phyloP scores from a whole-genome alignment of 2,113 vertebrate species.

The Manacus vitellinus region DNA sequence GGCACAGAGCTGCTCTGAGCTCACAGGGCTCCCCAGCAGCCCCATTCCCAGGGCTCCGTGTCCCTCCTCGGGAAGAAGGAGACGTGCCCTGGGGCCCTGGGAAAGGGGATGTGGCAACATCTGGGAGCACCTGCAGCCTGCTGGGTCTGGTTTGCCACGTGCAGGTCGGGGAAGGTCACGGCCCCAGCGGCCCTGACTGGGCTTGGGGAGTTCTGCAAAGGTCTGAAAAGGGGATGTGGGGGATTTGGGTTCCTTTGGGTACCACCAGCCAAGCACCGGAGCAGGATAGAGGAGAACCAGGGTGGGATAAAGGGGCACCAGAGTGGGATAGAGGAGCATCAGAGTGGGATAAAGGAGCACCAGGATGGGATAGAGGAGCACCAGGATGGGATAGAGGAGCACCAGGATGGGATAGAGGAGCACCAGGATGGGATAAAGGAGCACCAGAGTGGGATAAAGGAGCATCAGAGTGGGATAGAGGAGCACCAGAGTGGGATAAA shows the following conservation, averaged over 20 bases:
- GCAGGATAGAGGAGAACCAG: no score
- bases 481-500: no score
- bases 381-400: no score
- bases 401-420: no score
- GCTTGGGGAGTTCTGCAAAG: neutral
- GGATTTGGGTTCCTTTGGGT: neutral
- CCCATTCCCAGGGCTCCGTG: accelerated
- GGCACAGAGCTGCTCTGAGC: no score
- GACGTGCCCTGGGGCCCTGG: neutral
- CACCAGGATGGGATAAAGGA: no score
- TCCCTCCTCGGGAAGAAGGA: neutral
- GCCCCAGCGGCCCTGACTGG: neutral
- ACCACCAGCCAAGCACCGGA: neutral
- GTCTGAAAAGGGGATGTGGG: accelerated
- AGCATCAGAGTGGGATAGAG: no score
- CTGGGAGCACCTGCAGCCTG: neutral
- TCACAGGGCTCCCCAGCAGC: neutral
- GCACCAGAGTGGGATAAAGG: no score
- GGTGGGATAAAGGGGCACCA: no score
- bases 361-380: no score
- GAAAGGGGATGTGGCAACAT: neutral
- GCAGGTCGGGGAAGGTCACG: neutral
- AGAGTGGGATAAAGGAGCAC: no score
- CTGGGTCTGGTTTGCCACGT: accelerated
- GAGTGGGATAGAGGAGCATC: no score